These are phyloP conservation scores for Episyrphus balteatus DNA, from an alignment of 1,140 invertebrate species.

Conservation along the genomic window DNA sequence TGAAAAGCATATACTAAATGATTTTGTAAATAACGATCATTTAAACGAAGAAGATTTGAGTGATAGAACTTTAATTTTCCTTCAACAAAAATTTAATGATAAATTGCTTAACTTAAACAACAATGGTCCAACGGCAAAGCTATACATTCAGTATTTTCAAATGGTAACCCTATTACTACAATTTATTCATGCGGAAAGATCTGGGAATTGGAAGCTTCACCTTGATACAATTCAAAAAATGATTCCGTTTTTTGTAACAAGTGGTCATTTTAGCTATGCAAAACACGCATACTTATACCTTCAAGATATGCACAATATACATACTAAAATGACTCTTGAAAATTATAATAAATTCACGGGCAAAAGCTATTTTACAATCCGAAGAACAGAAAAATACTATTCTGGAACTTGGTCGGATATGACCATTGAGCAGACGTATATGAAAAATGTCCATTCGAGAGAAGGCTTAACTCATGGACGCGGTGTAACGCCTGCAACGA, in stretches of 20 bases:
- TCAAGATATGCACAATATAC: background rate
- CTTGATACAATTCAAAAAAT: constrained; percentile 13
- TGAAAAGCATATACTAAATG: no score
- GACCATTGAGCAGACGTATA: constrained; percentile 32
- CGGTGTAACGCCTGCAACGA: background rate
- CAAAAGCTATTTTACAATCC: constrained; percentile 27
- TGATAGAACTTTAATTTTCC: no score
- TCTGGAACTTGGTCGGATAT: constrained; percentile 33
- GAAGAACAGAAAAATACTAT: constrained; percentile 34
- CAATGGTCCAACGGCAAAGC: constrained; percentile 10
- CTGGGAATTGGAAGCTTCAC: constrained; percentile 29
- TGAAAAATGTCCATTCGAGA: constrained; percentile 3
- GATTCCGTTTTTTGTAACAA: constrained; percentile 27
- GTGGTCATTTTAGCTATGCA: constrained; percentile 26
- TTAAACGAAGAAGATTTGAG: no score
- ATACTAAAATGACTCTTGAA: background rate
- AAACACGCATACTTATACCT: constrained; percentile 24
- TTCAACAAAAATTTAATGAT: no score
- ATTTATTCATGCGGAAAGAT: constrained; percentile 28
- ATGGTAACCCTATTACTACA: constrained; percentile 15
- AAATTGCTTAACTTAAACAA: no score
- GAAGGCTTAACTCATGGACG: background rate
- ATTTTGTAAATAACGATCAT: no score
- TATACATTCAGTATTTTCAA: constrained; percentile 29
- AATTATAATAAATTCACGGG: constrained; percentile 13